These are phyloP conservation scores for Campoplex capitator DNA, from an alignment of 2,888 invertebrate genomes.

Conservation along the genomic window DNA sequence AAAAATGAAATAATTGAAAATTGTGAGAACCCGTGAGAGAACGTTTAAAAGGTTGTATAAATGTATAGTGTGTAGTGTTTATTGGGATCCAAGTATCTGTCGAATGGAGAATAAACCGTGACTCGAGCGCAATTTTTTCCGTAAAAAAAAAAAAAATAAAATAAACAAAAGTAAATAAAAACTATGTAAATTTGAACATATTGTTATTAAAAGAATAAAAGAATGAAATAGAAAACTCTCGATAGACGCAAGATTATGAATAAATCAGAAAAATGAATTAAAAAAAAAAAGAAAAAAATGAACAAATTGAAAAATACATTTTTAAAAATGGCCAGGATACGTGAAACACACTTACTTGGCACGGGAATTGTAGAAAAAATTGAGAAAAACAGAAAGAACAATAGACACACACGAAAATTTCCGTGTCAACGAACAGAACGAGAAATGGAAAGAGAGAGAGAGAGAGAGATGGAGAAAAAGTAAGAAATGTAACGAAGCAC, in stretches of 20 bases:
- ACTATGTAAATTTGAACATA: conserved; percentile 81
- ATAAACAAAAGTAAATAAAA: conserved; percentile 7
- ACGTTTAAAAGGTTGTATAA: conserved; percentile 81
- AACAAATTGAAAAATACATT: conserved; percentile 12
- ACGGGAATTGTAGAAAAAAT: conserved; percentile 40
- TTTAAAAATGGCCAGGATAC: conserved; percentile 41
- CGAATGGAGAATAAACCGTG: conserved; percentile 73
- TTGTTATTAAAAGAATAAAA: conserved; percentile 72
- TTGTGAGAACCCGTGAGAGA: conserved; percentile 59
- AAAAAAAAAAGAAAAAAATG: conserved; percentile 42
- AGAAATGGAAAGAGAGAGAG: conserved; percentile 14
- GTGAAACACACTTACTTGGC: conserved; percentile 41
- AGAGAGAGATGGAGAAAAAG: conserved; percentile 27
- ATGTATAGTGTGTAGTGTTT: conserved; percentile 83
- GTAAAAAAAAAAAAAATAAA: conserved; percentile 59
- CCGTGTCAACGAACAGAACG: conserved; percentile 25
- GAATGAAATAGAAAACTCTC: conserved; percentile 64
- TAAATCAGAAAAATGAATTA: not conserved
- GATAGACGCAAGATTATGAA: conserved; percentile 52
- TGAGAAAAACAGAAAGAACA: conserved; percentile 36
- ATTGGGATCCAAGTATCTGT: conserved; percentile 78
- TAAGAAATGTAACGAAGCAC: conserved; percentile 56
- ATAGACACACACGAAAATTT: conserved; percentile 36
- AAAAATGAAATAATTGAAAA: conserved; percentile 29
- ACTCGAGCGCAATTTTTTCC: conserved; percentile 70